Evolutionary conservation across 2,113 vertebrate species (phyloP).

Genomic region (Strix aluco): DNA sequence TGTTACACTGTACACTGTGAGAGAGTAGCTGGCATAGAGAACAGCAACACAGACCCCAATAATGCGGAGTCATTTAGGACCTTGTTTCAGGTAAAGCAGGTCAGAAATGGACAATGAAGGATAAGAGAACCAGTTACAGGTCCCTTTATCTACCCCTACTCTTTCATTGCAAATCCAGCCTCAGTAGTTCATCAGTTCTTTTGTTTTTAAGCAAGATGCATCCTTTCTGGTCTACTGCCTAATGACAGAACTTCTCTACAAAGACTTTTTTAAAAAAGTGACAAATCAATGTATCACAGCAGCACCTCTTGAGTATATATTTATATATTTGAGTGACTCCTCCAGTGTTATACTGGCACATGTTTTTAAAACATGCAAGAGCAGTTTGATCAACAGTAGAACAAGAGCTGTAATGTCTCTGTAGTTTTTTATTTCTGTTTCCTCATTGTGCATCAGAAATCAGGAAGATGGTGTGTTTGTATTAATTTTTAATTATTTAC

Average conservation of each 20-base stretch:
- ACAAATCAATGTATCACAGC: background rate
- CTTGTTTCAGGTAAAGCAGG: background rate
- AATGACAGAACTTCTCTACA: background rate
- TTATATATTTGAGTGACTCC: background rate
- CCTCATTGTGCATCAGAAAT: constrained; percentile 11
- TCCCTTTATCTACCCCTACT: background rate
- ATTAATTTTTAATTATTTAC: constrained; percentile 53
- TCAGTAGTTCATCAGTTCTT: background rate
- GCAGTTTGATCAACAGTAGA: background rate
- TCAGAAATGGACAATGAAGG: background rate
- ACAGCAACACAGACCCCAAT: background rate
- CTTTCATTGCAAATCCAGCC: background rate
- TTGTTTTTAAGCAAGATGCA: background rate
- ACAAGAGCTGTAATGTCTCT: background rate
- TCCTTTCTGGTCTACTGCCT: background rate
- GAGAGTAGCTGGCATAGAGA: background rate
- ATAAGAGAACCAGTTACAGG: background rate
- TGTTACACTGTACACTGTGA: background rate
- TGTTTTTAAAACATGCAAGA: background rate
- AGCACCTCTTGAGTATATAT: background rate
- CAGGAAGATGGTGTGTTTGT: background rate
- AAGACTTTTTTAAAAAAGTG: background rate
- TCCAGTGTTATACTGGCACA: background rate
- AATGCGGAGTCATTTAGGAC: background rate
- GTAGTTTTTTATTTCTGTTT: constrained; percentile 25